Percentiles rank a stretch among this genome's conserved stretches.
These are phyloP conservation scores for Tetragnatha montana DNA, from an alignment of 2,888 invertebrate genomes.

Conservation along the genomic window DNA sequence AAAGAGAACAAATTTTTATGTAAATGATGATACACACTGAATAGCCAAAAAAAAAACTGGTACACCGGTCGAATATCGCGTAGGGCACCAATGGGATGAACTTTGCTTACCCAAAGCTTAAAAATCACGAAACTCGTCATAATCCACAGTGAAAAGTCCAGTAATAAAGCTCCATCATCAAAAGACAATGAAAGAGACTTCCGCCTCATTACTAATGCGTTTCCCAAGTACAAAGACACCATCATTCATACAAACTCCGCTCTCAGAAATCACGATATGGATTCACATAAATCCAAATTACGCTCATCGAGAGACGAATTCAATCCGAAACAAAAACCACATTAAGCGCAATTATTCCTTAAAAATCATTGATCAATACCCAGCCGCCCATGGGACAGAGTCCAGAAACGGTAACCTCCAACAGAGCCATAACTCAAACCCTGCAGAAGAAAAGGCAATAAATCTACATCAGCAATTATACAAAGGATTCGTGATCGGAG, in stretches of 20 bases:
- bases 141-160: too few species aligned
- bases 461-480: constrained; percentile 42
- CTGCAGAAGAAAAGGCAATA: constrained; percentile 12
- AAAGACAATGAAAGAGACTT: background rate
- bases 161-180: too few species aligned
- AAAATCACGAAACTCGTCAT: too few species aligned
- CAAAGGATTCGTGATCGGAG: constrained; percentile 37
- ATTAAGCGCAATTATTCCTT: constrained; percentile 24
- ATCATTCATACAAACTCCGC: background rate
- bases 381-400: constrained; percentile 32
- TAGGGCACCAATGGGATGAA: too few species aligned
- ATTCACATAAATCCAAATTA: background rate
- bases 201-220: background rate
- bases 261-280: background rate
- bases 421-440: constrained; percentile 12
- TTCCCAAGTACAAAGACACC: background rate
- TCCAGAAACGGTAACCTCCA: constrained; percentile 20
- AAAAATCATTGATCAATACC: constrained; percentile 30
- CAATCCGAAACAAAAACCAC: constrained; percentile 1
- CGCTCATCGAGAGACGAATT: background rate
- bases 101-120: too few species aligned
- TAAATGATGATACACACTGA: too few species aligned
- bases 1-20: too few species aligned
- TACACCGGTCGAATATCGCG: too few species aligned
- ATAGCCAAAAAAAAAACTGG: too few species aligned